A percentile compares a stretch with the other conserved stretches of the same genome.
phyloP scores from a whole-genome alignment of 2,888 invertebrate genomes.

The Netelia inedita region DNA sequence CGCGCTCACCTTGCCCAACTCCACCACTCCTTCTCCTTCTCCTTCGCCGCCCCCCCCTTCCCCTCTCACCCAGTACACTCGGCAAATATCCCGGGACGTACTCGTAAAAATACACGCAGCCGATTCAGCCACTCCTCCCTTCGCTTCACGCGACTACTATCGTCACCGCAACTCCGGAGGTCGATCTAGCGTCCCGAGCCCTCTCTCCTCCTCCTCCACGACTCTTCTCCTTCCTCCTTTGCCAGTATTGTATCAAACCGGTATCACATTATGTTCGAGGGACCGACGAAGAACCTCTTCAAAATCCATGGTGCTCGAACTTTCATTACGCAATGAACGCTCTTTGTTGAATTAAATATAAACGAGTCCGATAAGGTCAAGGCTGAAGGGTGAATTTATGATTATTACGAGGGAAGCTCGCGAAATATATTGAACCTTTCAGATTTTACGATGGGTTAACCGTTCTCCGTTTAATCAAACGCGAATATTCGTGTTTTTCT shows the following conservation, averaged over 20 bases:
- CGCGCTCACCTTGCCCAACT: neutral
- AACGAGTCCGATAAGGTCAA: constrained; percentile 2
- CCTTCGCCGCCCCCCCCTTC: neutral
- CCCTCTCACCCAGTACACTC: neutral
- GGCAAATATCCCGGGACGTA: constrained; percentile 67
- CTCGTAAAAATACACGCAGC: constrained; percentile 71
- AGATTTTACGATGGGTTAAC: neutral
- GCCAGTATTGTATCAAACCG: constrained; percentile 59
- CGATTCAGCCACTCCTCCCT: constrained; percentile 60
- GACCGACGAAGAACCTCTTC: constrained; percentile 10
- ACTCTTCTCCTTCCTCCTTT: constrained; percentile 28
- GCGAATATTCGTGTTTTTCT: neutral
- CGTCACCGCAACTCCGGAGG: constrained; percentile 27
- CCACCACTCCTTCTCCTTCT: constrained; percentile 36
- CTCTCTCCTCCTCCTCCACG: constrained; percentile 33
- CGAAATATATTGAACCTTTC: neutral
- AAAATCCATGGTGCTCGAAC: constrained; percentile 9
- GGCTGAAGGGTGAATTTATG: neutral
- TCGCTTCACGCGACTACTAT: constrained; percentile 38
- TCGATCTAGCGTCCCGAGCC: neutral
- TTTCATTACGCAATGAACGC: constrained; percentile 29
- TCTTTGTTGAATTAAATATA: constrained; percentile 24
- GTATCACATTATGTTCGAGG: constrained; percentile 49
- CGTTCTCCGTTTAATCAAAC: neutral
- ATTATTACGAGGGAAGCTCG: neutral